Percentiles rank a stretch among this genome's conserved stretches.
Evolutionary conservation across 2,113 vertebrate species (phyloP).

Genomic region (Damaliscus lunatus): DNA sequence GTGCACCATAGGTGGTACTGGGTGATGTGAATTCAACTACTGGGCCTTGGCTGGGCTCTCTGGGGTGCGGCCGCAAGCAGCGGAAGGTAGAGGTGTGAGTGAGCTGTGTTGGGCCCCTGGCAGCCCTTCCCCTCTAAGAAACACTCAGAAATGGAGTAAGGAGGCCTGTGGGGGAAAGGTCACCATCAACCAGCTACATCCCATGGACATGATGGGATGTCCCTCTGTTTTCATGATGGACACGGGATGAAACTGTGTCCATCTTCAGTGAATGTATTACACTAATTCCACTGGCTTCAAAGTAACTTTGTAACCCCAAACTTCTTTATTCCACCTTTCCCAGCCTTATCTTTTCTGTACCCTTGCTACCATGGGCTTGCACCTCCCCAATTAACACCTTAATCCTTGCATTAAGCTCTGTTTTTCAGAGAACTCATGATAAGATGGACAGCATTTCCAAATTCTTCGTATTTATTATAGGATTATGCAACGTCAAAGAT

Average conservation of each 20-base stretch:
- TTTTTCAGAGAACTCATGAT: background rate
- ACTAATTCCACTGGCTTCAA: background rate
- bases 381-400: background rate
- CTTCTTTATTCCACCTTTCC: background rate
- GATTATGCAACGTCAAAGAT: background rate
- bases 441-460: background rate
- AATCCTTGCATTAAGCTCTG: background rate
- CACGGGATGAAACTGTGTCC: background rate
- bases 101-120: background rate
- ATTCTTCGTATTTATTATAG: background rate
- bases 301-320: background rate
- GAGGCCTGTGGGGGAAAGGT: background rate
- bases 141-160: background rate
- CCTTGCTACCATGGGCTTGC: background rate
- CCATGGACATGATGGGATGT: background rate
- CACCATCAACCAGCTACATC: background rate
- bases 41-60: background rate
- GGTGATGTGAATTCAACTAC: background rate
- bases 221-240: background rate
- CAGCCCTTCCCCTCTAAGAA: background rate
- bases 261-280: background rate
- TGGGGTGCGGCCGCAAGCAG: background rate
- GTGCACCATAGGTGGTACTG: background rate
- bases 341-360: background rate
- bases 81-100: background rate